Evolutionary conservation across 2,113 vertebrate species (phyloP), one percentile per base, ranked within the genome.

Genomic region (Crypturellus undulatus): DNA sequence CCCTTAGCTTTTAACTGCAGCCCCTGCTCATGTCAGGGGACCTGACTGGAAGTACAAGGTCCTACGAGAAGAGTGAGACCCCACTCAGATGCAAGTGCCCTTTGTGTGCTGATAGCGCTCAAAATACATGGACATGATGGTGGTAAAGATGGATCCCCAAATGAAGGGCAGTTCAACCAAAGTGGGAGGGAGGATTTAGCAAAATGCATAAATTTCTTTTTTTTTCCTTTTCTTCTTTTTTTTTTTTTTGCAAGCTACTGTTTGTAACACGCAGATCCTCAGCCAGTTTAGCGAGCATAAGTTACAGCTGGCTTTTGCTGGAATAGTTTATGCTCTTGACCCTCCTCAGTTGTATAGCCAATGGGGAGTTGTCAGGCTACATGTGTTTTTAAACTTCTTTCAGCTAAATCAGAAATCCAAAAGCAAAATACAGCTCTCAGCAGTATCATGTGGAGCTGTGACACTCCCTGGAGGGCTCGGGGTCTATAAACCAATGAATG

Each of bases 301-400:
- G 93, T 91, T 96, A 94, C 96, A 97, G 96, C 96, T 97, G 96
- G 81, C 88, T 97, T 96, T 93, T 91, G 92, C 94, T 96, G 92
- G 92, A 96, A 95, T 64, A 70, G 59, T 94, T 96, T 94, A 88
- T 90, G 84, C 72, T 97, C 91, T 94, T 96, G 95, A 97, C 95
- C 96, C 96, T 96, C 90, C 93, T 90, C 47, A 63, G 94, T 90
- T 92, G 49, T 86, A 52, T 42, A 95, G 93, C 91, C 96, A 96
- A 93, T 90, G 32, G 93, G 93, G 96, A 97, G 71, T 94, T 97
- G 96, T 96, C 96, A 97, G 84, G 92, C 96, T 97, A 95, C 96
- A 94, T 96, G 93, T 89, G 84, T 96, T 95, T 97, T 96, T 86
- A 96, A 97, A 85, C 80, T 96, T 96, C 87, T 94, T 95, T 95